phyloP scores from a whole-genome alignment of 2,113 vertebrate species.

The Megaleporinus macrocephalus region DNA sequence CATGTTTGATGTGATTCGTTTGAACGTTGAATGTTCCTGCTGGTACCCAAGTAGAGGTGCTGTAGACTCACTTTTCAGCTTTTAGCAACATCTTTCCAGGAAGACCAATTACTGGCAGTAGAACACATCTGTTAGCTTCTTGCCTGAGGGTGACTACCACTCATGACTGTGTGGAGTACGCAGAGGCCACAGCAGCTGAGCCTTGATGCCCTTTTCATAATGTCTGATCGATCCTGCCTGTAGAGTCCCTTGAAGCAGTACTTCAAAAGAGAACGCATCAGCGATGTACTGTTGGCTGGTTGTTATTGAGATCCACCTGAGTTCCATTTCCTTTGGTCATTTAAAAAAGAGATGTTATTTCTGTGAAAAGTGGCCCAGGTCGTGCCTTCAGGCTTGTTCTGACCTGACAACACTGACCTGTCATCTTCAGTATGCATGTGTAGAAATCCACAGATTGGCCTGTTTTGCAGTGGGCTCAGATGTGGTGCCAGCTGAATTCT shows the following conservation, averaged over 20 bases:
- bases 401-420: slow-evolving; percentile 11
- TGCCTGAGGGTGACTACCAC: slow-evolving; percentile 13
- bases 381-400: slow-evolving; percentile 14
- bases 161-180: slow-evolving; percentile 9
- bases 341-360: not conserved
- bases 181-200: not conserved
- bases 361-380: not conserved
- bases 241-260: not conserved
- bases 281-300: not conserved
- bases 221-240: not conserved
- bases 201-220: slow-evolving; percentile 14
- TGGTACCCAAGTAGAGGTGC: not conserved
- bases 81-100: slow-evolving; percentile 30
- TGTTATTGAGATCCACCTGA: not conserved
- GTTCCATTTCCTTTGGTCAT: slow-evolving; percentile 27
- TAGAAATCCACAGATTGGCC: slow-evolving; percentile 61
- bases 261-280: not conserved
- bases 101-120: slow-evolving; percentile 40
- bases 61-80: not conserved
- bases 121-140: slow-evolving; percentile 29
- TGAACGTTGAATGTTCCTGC: not conserved
- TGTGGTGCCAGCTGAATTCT: slow-evolving; percentile 65
- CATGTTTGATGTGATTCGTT: not conserved
- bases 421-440: slow-evolving; percentile 3
- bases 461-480: slow-evolving; percentile 62